phyloP scores from a whole-genome alignment of 2,888 invertebrate species.

The Rosalia funebris region DNA sequence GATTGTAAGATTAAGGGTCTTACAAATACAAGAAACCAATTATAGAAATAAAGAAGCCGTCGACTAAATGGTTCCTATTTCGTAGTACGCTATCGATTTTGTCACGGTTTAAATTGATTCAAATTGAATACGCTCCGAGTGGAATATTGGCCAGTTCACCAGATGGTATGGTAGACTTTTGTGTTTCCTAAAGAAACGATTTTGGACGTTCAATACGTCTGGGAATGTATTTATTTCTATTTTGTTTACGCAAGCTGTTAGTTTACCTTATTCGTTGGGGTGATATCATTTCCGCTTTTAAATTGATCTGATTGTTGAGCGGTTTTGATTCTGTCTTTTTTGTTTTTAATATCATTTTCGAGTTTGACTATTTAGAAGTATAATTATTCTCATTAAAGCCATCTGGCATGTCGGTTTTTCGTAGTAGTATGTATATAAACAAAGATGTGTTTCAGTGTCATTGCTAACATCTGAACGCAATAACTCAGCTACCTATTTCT shows the following conservation, averaged over 20 bases:
- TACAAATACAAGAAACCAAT: constrained; percentile 58
- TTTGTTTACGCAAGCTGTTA: constrained; percentile 1
- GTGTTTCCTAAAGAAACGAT: constrained; percentile 3
- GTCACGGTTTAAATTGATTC: constrained; percentile 47
- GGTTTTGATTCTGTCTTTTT: no score
- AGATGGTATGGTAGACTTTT: constrained; percentile 24
- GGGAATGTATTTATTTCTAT: constrained; percentile 2
- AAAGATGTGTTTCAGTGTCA: no score
- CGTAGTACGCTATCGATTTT: constrained; percentile 44
- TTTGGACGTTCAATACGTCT: constrained; percentile 10
- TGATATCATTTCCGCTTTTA: constrained; percentile 3
- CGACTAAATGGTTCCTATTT: constrained; percentile 37
- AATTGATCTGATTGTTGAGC: constrained; percentile 1
- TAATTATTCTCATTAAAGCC: no score
- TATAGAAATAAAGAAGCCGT: constrained; percentile 52
- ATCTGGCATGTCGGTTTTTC: no score
- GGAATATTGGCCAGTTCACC: constrained; percentile 35
- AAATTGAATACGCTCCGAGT: constrained; percentile 46
- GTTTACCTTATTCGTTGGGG: background rate
- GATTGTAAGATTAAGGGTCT: constrained; percentile 49
- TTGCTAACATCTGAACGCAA: no score
- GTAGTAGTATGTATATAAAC: no score
- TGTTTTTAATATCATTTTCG: no score
- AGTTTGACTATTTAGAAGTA: no score
- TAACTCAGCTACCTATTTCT: no score